A percentile compares a stretch with the other conserved stretches of the same genome.
These are phyloP conservation scores for Bettongia penicillata DNA, from an alignment of 2,113 vertebrate species.

Conservation along the genomic window DNA sequence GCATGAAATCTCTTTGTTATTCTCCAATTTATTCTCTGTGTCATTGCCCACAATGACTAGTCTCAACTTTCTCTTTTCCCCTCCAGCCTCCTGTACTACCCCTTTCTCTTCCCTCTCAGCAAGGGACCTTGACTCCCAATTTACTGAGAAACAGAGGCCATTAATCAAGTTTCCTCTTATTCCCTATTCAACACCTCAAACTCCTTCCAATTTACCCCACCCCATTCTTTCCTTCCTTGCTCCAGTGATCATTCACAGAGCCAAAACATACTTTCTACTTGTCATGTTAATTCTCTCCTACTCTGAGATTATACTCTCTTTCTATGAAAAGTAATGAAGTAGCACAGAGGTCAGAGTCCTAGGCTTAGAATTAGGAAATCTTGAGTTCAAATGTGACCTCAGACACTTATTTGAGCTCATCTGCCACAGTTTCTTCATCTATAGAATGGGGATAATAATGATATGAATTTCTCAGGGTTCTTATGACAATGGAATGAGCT, in stretches of 20 bases:
- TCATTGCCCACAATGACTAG: background rate
- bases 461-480: background rate
- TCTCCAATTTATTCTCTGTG: background rate
- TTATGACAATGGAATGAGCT: background rate
- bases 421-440: background rate
- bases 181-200: background rate
- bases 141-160: background rate
- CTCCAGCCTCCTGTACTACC: background rate
- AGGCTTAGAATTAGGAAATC: background rate
- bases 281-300: background rate
- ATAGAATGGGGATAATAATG: background rate
- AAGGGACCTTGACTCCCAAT: background rate
- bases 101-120: background rate
- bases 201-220: background rate
- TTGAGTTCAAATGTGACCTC: background rate
- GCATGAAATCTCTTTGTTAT: background rate
- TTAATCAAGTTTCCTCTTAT: background rate
- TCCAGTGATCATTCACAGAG: background rate
- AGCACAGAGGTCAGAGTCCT: background rate
- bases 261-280: background rate
- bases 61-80: background rate
- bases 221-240: background rate
- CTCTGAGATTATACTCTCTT: background rate
- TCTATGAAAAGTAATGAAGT: no score
- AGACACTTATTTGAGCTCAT: background rate